Evolutionary conservation across 2,888 invertebrate species (phyloP).

Genomic region (Creontiades dilutus): DNA sequence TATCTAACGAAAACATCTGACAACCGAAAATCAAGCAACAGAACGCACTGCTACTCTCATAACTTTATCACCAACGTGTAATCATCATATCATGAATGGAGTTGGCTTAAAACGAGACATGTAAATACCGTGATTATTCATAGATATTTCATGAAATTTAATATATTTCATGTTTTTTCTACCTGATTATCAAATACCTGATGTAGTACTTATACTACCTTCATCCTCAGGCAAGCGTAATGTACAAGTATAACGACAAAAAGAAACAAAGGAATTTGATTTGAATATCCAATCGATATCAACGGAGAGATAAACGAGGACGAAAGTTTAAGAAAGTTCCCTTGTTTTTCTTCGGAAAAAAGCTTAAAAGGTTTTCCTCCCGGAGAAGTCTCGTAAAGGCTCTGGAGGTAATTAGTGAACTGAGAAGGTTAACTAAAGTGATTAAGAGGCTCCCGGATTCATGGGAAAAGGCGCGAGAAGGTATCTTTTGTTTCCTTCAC

Average conservation of each 20-base stretch:
- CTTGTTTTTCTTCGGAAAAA: conserved; percentile 55
- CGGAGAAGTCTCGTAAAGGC: conserved; percentile 4
- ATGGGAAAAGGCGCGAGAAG: conserved; percentile 44
- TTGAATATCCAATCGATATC: background rate
- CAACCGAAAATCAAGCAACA: too few species aligned
- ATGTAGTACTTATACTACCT: too few species aligned
- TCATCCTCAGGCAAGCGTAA: background rate
- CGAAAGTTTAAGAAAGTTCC: conserved; percentile 58
- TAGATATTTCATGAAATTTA: too few species aligned
- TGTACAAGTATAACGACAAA: background rate
- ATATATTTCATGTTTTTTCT: too few species aligned
- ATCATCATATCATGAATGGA: too few species aligned
- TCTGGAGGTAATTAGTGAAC: conserved; percentile 67
- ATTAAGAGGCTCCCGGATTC: conserved; percentile 65
- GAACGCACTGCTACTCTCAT: too few species aligned
- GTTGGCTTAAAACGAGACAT: too few species aligned
- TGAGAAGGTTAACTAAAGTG: conserved; percentile 71
- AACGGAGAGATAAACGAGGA: background rate
- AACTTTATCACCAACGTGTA: too few species aligned
- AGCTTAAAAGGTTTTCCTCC: conserved; percentile 43
- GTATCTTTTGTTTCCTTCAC: conserved; percentile 66
- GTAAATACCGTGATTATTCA: too few species aligned
- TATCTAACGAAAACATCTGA: too few species aligned
- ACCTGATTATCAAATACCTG: too few species aligned
- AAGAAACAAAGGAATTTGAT: background rate